phyloP scores from a whole-genome alignment of 2,888 invertebrate species.

The Drosophila seclusa region DNA sequence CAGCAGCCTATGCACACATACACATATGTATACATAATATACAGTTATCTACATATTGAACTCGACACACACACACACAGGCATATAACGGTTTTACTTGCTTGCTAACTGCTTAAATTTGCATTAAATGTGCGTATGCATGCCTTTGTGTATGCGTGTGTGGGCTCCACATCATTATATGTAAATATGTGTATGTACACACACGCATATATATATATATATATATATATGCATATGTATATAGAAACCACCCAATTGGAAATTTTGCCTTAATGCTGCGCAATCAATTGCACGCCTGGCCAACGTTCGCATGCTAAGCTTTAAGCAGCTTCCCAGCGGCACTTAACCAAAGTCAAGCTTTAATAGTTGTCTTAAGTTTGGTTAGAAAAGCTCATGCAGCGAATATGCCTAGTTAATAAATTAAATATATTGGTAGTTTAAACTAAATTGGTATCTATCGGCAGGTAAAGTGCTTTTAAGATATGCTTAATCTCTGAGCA shows the following conservation, averaged over 20 bases:
- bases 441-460: neutral
- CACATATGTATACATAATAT: slow-evolving; percentile 12
- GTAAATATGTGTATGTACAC: slow-evolving; percentile 16
- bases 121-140: slow-evolving; percentile 78
- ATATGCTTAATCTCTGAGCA: neutral
- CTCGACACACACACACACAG: slow-evolving; percentile 28
- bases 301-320: slow-evolving; percentile 38
- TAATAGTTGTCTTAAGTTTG: slow-evolving; percentile 6
- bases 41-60: slow-evolving; percentile 29
- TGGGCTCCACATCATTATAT: slow-evolving; percentile 37
- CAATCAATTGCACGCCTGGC: slow-evolving; percentile 56
- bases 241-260: slow-evolving; percentile 68
- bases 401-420: neutral
- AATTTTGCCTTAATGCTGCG: slow-evolving; percentile 69
- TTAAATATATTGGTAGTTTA: neutral
- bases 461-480: neutral
- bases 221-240: slow-evolving; percentile 9
- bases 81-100: slow-evolving; percentile 72
- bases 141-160: slow-evolving; percentile 24
- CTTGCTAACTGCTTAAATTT: slow-evolving; percentile 81
- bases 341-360: slow-evolving; percentile 31
- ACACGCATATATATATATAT: slow-evolving; percentile 7
- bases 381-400: neutral
- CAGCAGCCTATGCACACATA: slow-evolving; percentile 31
- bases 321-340: slow-evolving; percentile 34